These are phyloP conservation scores for Chionodraco myersi DNA, from an alignment of 2,113 vertebrate genomes.

Conservation along the genomic window DNA sequence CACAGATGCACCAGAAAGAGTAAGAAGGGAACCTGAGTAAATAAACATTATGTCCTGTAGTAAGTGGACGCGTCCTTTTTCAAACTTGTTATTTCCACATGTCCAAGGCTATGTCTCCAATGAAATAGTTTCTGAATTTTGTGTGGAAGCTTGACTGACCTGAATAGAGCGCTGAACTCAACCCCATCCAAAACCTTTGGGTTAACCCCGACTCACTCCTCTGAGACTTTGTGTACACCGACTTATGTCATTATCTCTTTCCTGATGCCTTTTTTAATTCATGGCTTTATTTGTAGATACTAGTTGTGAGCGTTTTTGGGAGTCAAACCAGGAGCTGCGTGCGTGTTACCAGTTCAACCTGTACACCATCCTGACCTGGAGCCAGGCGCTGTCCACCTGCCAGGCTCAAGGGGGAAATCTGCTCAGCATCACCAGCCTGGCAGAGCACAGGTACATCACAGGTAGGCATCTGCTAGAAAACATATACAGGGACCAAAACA, in stretches of 20 bases:
- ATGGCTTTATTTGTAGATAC: slow-evolving; percentile 64
- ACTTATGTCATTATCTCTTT: neutral
- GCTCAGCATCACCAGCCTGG: slow-evolving; percentile 86
- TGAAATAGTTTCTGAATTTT: neutral
- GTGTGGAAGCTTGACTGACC: neutral
- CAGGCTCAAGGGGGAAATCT: slow-evolving; percentile 90
- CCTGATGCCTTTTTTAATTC: neutral
- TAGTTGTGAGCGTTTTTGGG: slow-evolving; percentile 88
- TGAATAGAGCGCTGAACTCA: neutral
- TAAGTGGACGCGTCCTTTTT: neutral
- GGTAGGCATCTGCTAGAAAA: slow-evolving; percentile 75
- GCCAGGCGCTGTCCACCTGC: slow-evolving; percentile 87
- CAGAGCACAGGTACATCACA: slow-evolving; percentile 89
- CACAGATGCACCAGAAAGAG: neutral
- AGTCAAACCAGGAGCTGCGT: slow-evolving; percentile 81
- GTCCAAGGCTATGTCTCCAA: neutral
- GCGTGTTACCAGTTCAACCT: slow-evolving; percentile 95
- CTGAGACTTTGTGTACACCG: no score
- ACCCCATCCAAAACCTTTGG: neutral
- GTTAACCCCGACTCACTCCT: no score
- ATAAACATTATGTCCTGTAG: neutral
- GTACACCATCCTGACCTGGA: slow-evolving; percentile 89
- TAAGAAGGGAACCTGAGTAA: neutral
- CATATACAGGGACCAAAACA: neutral
- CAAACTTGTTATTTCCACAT: neutral